Evolutionary conservation across 2,888 invertebrate species (phyloP), one percentile per base, ranked within the genome.

Genomic region (Rhodophaea formosa): DNA sequence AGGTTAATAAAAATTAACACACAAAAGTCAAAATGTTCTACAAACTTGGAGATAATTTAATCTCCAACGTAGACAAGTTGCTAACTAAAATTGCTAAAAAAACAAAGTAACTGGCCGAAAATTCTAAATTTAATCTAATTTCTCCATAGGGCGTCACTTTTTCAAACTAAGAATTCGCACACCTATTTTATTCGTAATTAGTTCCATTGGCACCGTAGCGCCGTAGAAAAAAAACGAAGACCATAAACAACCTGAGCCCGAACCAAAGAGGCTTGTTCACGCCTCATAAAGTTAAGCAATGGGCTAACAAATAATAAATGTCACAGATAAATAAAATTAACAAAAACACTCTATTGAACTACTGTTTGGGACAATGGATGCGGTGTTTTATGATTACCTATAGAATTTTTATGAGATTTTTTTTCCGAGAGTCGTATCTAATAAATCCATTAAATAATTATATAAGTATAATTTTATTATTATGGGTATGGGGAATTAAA

Each of bases 281-380:
- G 62, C 62, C 62, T 63, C 59, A 61, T 65, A 65, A 65, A 63
- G 60, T 55, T 58, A 63, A 46, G 59, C 59, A 58, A 65, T 60
- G 58, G 59, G 56, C 55, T 57, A 56, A 65, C 65, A 63, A 60
- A 63, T 59, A 62, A 63, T 65, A 63, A 65, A 65, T 63, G 65
- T 65, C 65, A 65, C 59, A 51, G 53, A 45, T 57, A 59, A 55
- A 62, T 58, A 62, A 59, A 61, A 59, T 61, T 57, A 54, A 35
- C 46, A 55, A 58, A 57, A 58, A 59, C 56, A 55, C 47, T 57
- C 43, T 17, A 32, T 45, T 30, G 7, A 15, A 59, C 55, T 59
- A 59, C 58, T 51, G 58, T 53, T 32, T 43, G 47, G 29, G 14
- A 47, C 47, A 47, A 47, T 8, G 30, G 14, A 30, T 23, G 23